Percentiles rank a stretch among this genome's conserved stretches.
Conservation (phyloP, 2,888 invertebrate species). For the Sicus ferrugineus region DNA sequence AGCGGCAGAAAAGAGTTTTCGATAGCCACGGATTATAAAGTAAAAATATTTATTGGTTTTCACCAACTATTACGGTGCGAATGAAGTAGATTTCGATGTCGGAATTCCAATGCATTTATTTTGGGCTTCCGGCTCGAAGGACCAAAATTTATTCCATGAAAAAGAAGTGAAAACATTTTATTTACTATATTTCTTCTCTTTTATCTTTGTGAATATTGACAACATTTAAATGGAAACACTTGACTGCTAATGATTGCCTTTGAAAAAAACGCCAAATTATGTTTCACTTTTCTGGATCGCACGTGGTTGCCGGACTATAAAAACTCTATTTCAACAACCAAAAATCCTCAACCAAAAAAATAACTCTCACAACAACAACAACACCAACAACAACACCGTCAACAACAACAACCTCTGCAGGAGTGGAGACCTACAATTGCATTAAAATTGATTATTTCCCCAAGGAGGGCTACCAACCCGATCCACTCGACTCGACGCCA, state of each 20-base stretch:
- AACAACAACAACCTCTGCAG: constrained; percentile 42
- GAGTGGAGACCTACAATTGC: constrained; percentile 67
- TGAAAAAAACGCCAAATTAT: too few relatives aligned
- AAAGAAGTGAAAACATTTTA: not conserved
- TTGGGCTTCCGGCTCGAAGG: constrained; percentile 75
- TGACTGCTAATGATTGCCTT: not conserved
- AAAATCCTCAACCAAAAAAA: constrained; percentile 21
- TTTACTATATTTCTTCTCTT: constrained; percentile 3
- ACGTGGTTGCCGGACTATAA: not conserved
- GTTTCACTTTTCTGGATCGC: too few relatives aligned
- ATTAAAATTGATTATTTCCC: constrained; percentile 89
- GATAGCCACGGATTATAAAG: too few relatives aligned
- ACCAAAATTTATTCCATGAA: constrained; percentile 43
- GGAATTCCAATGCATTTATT: too few relatives aligned
- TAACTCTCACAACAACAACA: constrained; percentile 13
- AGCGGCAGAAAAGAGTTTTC: too few relatives aligned
- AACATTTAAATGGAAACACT: not conserved
- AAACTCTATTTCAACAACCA: not conserved
- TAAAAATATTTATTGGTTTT: too few relatives aligned
- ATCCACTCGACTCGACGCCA: constrained; percentile 89
- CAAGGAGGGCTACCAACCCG: constrained; percentile 84
- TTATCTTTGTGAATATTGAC: not conserved
- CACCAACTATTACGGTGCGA: too few relatives aligned
- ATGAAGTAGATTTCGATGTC: too few relatives aligned
- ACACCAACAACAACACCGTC: constrained; percentile 37